phyloP scores from a whole-genome alignment of 2,888 invertebrate species.

The Prosopocoilus inquinatus region DNA sequence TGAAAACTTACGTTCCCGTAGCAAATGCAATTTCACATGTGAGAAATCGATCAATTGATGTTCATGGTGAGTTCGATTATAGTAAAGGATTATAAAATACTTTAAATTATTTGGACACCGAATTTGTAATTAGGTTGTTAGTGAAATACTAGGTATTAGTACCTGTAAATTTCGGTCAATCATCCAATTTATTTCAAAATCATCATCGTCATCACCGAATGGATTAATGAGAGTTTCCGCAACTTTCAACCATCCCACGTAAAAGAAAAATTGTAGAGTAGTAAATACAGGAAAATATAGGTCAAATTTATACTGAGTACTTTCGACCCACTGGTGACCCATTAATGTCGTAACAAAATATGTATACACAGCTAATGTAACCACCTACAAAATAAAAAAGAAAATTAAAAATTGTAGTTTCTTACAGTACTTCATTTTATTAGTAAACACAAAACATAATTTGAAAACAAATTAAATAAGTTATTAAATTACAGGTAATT shows the following conservation, averaged over 20 bases:
- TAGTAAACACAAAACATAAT: background rate
- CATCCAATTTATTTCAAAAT: slow-evolving; percentile 91
- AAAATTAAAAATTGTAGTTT: background rate
- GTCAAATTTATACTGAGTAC: slow-evolving; percentile 65
- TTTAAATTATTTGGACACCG: too few species aligned
- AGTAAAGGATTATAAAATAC: too few species aligned
- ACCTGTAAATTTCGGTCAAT: slow-evolving; percentile 87
- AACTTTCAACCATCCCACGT: slow-evolving; percentile 90
- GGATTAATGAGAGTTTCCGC: slow-evolving; percentile 90
- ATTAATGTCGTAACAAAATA: slow-evolving; percentile 87
- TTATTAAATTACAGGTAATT: slow-evolving; percentile 19
- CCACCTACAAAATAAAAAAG: slow-evolving; percentile 53
- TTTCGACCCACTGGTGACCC: slow-evolving; percentile 83
- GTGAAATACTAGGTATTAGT: slow-evolving; percentile 27
- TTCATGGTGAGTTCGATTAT: too few species aligned
- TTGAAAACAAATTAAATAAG: slow-evolving; percentile 3
- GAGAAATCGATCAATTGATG: too few species aligned
- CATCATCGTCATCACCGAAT: slow-evolving; percentile 89
- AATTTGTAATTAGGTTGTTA: too few species aligned
- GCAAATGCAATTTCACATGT: too few species aligned
- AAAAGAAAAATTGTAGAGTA: slow-evolving; percentile 83
- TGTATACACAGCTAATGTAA: slow-evolving; percentile 88
- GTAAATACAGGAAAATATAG: slow-evolving; percentile 89
- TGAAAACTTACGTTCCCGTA: too few species aligned
- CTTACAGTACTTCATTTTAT: too few species aligned